A percentile compares a stretch with the other conserved stretches of the same genome.
Conservation (phyloP, 2,888 invertebrate species). For the Amiota mariae region DNA sequence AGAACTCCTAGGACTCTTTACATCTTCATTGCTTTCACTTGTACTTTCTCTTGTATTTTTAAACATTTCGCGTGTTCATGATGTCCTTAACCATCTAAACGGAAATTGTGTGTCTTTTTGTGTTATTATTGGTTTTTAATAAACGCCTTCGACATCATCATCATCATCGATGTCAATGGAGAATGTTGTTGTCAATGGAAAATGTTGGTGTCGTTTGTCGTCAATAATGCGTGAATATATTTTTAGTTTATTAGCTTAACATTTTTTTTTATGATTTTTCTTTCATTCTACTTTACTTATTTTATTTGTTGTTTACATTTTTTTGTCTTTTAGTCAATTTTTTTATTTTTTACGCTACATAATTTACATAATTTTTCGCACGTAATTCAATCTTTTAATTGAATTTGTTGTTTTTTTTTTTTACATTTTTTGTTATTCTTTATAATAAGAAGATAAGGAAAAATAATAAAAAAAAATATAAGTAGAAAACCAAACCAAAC, state of each 20-base stretch:
- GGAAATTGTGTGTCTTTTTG: conserved; percentile 31
- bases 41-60: conserved; percentile 1
- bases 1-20: not conserved
- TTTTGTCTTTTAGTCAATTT: not conserved
- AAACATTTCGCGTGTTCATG: not conserved
- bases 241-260: conserved; percentile 21
- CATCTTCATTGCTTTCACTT: not conserved
- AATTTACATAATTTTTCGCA: conserved; percentile 19
- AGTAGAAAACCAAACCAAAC: no score
- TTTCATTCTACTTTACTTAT: conserved; percentile 16
- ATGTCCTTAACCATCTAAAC: conserved; percentile 13
- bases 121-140: conserved; percentile 34
- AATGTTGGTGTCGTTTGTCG: conserved; percentile 17
- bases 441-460: not conserved
- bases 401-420: not conserved
- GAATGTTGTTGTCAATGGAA: not conserved
- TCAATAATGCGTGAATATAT: conserved; percentile 37
- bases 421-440: not conserved
- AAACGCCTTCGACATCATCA: not conserved
- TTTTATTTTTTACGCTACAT: not conserved
- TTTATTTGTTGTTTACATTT: not conserved
- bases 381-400: conserved; percentile 21
- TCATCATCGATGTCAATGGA: not conserved
- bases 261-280: conserved; percentile 17
- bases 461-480: no score